Evolutionary conservation across 64 coral and sea anemone species (phyloP).

Genomic region (Catalaphyllia jardinei): DNA sequence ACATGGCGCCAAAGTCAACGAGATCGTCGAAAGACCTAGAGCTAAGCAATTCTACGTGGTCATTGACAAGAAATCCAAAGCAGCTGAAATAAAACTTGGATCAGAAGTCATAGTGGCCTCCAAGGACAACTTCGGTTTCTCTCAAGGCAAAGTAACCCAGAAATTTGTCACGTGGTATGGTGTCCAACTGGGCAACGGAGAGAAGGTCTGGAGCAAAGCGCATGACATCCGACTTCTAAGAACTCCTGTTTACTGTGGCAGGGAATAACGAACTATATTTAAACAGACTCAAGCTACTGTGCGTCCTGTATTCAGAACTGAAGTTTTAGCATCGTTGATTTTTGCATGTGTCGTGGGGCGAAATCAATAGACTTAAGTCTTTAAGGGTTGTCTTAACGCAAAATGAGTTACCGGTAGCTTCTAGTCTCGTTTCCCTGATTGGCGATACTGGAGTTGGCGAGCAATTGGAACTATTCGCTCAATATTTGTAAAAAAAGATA

Average conservation of each 20-base stretch:
- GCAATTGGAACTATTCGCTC: no score
- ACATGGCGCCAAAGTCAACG: neutral
- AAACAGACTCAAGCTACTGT: neutral
- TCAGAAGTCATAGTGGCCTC: conserved; percentile 22
- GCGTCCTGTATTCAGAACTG: neutral
- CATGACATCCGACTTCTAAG: conserved; percentile 1
- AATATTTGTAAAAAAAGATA: no score
- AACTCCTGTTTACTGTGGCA: conserved; percentile 28
- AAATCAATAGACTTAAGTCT: no score
- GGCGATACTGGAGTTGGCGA: no score
- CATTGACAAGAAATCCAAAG: neutral
- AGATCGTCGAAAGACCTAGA: conserved; percentile 12
- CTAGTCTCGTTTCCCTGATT: no score
- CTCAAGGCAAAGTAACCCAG: neutral
- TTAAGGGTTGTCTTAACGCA: no score
- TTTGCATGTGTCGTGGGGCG: no score
- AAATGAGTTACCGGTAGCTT: no score
- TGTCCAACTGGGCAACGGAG: conserved; percentile 6
- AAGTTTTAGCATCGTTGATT: conserved; percentile 22
- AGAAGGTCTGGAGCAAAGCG: conserved; percentile 12
- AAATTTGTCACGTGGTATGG: neutral
- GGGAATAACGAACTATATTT: neutral
- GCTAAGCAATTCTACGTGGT: conserved; percentile 3
- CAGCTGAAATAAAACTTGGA: neutral
- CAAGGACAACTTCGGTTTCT: neutral